Evolutionary conservation across 2,113 vertebrate species (phyloP).

Genomic region (Oceanodroma tethys): DNA sequence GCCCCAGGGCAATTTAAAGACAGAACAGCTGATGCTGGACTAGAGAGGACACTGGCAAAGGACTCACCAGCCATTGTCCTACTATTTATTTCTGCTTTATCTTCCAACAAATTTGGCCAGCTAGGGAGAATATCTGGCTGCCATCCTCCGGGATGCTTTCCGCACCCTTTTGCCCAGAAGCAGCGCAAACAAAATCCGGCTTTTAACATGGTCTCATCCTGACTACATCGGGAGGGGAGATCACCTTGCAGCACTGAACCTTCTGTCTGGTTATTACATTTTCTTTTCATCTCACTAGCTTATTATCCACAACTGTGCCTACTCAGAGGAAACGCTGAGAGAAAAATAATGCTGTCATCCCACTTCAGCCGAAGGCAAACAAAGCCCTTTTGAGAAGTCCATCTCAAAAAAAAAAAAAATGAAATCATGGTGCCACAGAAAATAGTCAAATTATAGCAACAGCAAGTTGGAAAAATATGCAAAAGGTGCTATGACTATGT

Average conservation of each 20-base stretch:
- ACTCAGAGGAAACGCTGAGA: neutral
- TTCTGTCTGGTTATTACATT: neutral
- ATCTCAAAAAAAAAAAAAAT: neutral
- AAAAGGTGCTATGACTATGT: neutral
- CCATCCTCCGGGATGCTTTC: neutral
- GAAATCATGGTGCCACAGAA: neutral
- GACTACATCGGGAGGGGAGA: neutral
- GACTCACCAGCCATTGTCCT: neutral
- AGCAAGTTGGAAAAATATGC: neutral
- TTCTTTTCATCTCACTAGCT: neutral
- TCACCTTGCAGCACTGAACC: neutral
- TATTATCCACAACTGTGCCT: neutral
- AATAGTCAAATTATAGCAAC: neutral
- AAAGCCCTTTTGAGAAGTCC: neutral
- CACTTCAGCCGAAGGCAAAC: neutral
- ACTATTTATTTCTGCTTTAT: neutral
- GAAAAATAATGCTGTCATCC: neutral
- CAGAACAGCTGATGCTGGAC: neutral
- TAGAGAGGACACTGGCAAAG: neutral
- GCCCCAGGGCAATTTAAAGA: neutral
- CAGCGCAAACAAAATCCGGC: neutral
- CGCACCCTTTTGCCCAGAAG: neutral
- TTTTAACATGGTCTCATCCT: neutral
- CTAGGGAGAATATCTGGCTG: neutral
- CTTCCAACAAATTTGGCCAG: neutral